Evolutionary conservation across 2,113 vertebrate genomes (phyloP).

Genomic region (Rhea pennata): DNA sequence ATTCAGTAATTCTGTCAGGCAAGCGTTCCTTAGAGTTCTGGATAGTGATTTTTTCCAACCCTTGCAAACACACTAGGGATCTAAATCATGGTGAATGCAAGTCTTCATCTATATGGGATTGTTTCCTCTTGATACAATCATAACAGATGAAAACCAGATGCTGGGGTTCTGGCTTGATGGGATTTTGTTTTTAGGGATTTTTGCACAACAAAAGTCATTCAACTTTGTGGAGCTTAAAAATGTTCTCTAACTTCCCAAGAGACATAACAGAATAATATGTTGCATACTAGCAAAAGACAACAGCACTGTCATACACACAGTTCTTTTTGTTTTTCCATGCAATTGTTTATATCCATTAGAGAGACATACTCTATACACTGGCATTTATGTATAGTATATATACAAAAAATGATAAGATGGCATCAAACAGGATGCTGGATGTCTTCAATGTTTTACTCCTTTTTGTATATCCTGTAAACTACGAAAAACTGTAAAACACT

Average conservation of each 20-base stretch:
- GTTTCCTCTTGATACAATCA: constrained; percentile 58
- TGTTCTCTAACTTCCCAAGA: constrained; percentile 27
- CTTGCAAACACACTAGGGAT: background rate
- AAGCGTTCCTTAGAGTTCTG: background rate
- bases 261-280: constrained; percentile 10
- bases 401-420: background rate
- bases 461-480: background rate
- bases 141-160: constrained; percentile 63
- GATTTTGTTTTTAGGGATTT: constrained; percentile 42
- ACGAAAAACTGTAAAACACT: background rate
- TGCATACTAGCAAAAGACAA: background rate
- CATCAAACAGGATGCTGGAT: background rate
- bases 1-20: background rate
- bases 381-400: background rate
- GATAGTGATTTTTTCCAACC: constrained; percentile 26
- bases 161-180: constrained; percentile 36
- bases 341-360: background rate
- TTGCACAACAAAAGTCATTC: constrained; percentile 55
- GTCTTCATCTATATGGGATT: constrained; percentile 50
- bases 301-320: background rate
- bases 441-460: background rate
- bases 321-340: background rate
- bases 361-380: background rate
- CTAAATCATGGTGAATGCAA: constrained; percentile 16
- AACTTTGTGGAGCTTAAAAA: constrained; percentile 33